Base-by-base conservation (phyloP, 2,113 vertebrate genomes). In the Otolemur garnettii region DNA sequence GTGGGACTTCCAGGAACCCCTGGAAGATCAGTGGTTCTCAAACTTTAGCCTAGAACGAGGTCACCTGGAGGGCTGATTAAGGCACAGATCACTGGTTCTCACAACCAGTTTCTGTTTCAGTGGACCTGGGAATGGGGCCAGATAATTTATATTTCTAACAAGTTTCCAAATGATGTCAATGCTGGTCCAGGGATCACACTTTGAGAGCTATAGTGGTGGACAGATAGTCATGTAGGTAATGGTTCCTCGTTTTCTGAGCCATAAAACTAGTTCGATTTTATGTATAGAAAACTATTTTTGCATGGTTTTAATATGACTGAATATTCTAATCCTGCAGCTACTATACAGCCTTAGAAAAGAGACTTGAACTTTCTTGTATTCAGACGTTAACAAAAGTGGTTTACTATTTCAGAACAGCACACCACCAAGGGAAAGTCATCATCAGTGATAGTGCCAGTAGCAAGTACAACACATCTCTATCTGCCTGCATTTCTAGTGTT, bases 331-430 rank as follows among this genome's bases (percentile, higher is more conserved):
- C 33, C 26, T 55, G 10, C 53, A 69, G 22, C 72, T 72, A 77
- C 18, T n/a, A 68, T 59, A 35, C 26, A 96, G 53, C 24, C 72
- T 94, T 94, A 87, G 71, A 82, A 21, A 66, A 82, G 60, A 88
- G 24, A 84, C 11, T 79, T 90, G 22, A 55, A 91, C 15, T 82
- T 59, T 91, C 18, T 85, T 91, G 38, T 68, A 24, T 64, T 90
- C 21, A 33, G 30, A 64, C 38, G 79, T 85, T 24, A 60, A 57
- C 28, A 68, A 89, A 42, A 79, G 19, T 74, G 93, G 21, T 68
- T 71, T 90, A 59, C 79, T 28, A 81, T 88, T 83, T 95, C 57
- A 85, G 50, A 89, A 93, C 91, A 78, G 66, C 6, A 18, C 59
- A n/a, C 77, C 42, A 77, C 22, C 26, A 71, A 45, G 35, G 66